Percentiles rank a stretch among this genome's conserved stretches.
Conservation (phyloP, 2,113 vertebrate genomes). For the Aegotheles bennettii region DNA sequence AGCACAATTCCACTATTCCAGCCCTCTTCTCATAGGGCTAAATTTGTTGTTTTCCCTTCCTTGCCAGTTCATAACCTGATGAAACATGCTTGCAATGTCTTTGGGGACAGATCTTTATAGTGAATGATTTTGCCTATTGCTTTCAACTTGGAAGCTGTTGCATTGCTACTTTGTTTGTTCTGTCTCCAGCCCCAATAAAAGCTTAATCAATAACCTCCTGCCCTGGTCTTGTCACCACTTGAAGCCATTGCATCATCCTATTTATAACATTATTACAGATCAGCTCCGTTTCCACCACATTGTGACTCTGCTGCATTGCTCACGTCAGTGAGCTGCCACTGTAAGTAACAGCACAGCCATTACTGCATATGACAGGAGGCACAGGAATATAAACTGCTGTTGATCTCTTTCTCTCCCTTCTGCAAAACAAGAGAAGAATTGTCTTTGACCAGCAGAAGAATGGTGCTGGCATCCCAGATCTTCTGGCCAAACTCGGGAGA, state of each 20-base stretch:
- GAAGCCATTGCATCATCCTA: background rate
- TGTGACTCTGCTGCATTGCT: background rate
- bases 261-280: fast-evolving
- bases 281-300: background rate
- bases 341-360: background rate
- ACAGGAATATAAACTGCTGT: background rate
- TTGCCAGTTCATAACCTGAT: background rate
- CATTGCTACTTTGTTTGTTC: background rate
- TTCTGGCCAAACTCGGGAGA: background rate
- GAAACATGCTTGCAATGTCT: background rate
- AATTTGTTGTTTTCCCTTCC: background rate
- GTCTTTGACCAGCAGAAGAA: background rate
- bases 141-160: background rate
- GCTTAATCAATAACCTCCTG: background rate
- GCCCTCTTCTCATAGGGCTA: background rate
- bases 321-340: background rate
- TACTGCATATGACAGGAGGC: background rate
- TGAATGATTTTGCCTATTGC: background rate
- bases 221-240: background rate
- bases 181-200: background rate
- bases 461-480: background rate
- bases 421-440: background rate
- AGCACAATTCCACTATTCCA: background rate
- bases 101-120: background rate
- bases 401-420: background rate